phyloP scores from a whole-genome alignment of 2,888 invertebrate species.

The Phlogophora meticulosa region DNA sequence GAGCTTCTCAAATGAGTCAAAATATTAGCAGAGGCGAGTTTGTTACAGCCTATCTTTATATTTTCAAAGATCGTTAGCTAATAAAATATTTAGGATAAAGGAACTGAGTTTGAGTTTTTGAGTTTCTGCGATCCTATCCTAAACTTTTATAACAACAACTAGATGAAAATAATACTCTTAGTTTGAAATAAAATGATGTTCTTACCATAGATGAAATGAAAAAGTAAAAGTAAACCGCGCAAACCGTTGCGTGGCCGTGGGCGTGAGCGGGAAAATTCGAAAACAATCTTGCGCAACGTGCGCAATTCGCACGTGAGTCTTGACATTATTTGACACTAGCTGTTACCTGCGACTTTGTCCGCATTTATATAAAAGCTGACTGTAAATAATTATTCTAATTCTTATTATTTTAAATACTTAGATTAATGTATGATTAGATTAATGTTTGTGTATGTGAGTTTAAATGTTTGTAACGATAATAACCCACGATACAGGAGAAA shows the following conservation, averaged over 20 bases:
- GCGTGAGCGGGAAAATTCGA: constrained; percentile 34
- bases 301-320: no score
- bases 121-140: background rate
- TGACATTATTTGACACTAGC: no score
- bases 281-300: background rate
- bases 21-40: constrained; percentile 20
- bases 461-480: no score
- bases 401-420: no score
- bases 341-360: no score
- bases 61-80: background rate
- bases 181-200: background rate
- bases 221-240: constrained; percentile 23
- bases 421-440: no score
- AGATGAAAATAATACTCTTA: background rate
- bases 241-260: background rate
- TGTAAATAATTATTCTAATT: no score
- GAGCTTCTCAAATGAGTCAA: constrained; percentile 47
- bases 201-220: constrained; percentile 29
- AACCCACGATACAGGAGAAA: no score
- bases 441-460: no score
- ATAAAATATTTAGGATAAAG: background rate
- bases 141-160: background rate
- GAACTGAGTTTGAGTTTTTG: background rate
- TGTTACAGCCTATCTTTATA: background rate
- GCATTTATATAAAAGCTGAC: no score